These are phyloP conservation scores for Ptychadena robeensis DNA, from an alignment of 2,797 vertebrate species.

Conservation along the genomic window DNA sequence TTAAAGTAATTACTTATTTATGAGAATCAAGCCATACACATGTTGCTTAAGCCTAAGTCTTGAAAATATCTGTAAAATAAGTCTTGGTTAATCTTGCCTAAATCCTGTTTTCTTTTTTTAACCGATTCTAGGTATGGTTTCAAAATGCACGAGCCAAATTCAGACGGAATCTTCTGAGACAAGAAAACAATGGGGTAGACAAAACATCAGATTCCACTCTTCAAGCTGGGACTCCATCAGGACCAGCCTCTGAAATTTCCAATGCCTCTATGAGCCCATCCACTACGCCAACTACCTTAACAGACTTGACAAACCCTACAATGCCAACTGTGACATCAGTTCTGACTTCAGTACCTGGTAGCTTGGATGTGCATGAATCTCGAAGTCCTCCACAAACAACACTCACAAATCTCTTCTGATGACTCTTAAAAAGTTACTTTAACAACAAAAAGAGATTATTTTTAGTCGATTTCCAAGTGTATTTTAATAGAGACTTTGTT, in stretches of 20 bases:
- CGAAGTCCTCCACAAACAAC: slow-evolving; percentile 97
- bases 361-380: slow-evolving; percentile 93
- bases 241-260: slow-evolving; percentile 95
- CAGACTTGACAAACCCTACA: slow-evolving; percentile 96
- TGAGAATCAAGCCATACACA: not conserved
- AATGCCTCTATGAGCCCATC: slow-evolving; percentile 98
- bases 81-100: not conserved
- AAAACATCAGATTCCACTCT: slow-evolving; percentile 90
- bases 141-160: slow-evolving; percentile 98
- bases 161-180: slow-evolving; percentile 95
- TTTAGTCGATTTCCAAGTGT: slow-evolving; percentile 85
- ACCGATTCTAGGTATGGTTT: slow-evolving; percentile 91
- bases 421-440: slow-evolving; percentile 77
- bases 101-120: slow-evolving; percentile 53
- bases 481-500: slow-evolving; percentile 88
- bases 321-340: slow-evolving; percentile 98
- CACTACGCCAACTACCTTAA: slow-evolving; percentile 94
- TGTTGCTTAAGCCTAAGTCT: not conserved
- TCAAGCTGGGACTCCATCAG: slow-evolving; percentile 92
- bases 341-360: slow-evolving; percentile 89
- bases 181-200: slow-evolving; percentile 95
- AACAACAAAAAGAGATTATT: slow-evolving; percentile 78
- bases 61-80: not conserved
- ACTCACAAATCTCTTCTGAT: slow-evolving; percentile 98
- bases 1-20: not conserved